Evolutionary conservation across 30 jellyfish, hydroid and myxozoan species (phyloP).

Genomic region (Phacellophora camtschatica): DNA sequence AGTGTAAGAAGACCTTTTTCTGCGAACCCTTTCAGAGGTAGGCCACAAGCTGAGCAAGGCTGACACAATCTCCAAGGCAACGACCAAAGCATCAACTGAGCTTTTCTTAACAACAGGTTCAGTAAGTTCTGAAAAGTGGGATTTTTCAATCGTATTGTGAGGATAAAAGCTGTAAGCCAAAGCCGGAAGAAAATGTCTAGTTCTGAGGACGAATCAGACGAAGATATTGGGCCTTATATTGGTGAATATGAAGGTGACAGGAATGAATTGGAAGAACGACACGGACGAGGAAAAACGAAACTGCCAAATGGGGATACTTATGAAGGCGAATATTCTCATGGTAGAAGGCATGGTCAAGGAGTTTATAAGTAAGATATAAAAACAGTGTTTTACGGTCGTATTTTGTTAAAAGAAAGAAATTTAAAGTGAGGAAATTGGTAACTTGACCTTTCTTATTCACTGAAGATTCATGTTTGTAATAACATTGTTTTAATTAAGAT

Average conservation of each 20-base stretch:
- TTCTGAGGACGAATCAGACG: conserved; percentile 74
- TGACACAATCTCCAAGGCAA: not conserved
- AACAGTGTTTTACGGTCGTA: no score
- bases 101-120: no score
- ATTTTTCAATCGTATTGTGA: no score
- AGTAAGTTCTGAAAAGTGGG: no score
- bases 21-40: no score
- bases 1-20: no score
- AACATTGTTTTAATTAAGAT: no score
- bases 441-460: no score
- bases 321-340: conserved; percentile 67
- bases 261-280: conserved; percentile 71
- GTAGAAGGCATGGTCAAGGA: conserved; percentile 70
- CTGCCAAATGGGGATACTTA: conserved; percentile 77
- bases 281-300: conserved; percentile 69
- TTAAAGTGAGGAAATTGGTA: no score
- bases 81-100: not conserved
- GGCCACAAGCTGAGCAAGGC: not conserved
- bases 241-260: conserved; percentile 81
- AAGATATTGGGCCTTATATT: conserved; percentile 67
- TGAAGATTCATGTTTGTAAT: no score
- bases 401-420: not conserved
- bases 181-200: conserved; percentile 42
- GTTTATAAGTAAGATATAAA: conserved; percentile 40
- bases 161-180: no score